Evolutionary conservation across 1,140 invertebrate species (phyloP).

Genomic region (Nomia melanderi): DNA sequence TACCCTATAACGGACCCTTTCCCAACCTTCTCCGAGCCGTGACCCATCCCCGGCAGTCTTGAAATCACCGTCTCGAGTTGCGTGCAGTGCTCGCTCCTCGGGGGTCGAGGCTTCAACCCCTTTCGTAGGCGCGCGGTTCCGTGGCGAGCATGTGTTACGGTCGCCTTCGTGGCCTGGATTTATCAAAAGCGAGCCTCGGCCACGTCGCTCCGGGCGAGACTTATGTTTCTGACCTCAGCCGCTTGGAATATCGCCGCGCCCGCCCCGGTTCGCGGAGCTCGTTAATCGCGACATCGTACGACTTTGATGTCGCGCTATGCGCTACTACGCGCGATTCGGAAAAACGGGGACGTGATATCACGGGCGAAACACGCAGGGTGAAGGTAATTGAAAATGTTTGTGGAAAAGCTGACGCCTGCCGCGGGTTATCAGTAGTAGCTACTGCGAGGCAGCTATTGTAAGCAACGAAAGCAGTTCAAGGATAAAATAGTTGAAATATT

Average conservation of each 20-base stretch:
- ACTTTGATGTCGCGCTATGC: background rate
- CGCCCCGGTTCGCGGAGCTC: background rate
- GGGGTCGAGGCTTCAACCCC: slow-evolving; percentile 47
- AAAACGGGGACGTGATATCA: slow-evolving; percentile 9
- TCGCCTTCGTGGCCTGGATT: slow-evolving; percentile 64
- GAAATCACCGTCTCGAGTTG: slow-evolving; percentile 73
- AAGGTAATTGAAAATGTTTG: background rate
- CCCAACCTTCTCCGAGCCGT: slow-evolving; percentile 38
- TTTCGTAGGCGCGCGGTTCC: slow-evolving; percentile 32
- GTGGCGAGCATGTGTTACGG: slow-evolving; percentile 34
- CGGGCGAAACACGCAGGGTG: background rate
- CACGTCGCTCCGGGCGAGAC: slow-evolving; percentile 11
- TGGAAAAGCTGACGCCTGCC: background rate
- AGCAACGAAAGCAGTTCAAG: no score
- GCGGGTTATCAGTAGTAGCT: background rate
- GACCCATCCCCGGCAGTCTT: slow-evolving; percentile 51
- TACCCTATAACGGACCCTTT: slow-evolving; percentile 34
- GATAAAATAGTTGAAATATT: no score
- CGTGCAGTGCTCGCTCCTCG: slow-evolving; percentile 55
- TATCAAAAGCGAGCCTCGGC: slow-evolving; percentile 49
- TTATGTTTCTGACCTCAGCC: slow-evolving; percentile 26
- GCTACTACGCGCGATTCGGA: slow-evolving; percentile 2
- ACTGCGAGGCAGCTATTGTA: no score
- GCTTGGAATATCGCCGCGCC: background rate
- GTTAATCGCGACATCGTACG: background rate